These are phyloP conservation scores for Laupala kohalensis DNA, from an alignment of 1,140 invertebrate species.

Conservation along the genomic window DNA sequence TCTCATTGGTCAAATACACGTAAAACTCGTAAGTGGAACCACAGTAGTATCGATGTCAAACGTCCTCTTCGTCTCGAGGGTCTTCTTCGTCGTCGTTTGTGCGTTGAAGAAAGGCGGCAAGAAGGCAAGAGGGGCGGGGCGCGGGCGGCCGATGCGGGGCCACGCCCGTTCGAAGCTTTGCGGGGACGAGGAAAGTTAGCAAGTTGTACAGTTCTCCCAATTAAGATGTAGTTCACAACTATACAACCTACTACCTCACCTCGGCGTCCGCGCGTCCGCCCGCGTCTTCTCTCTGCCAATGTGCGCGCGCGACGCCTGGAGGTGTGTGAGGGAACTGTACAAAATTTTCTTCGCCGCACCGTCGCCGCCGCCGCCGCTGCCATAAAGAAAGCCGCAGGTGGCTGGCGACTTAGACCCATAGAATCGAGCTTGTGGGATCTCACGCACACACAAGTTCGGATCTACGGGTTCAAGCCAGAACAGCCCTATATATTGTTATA, in stretches of 20 bases:
- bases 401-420: constrained; percentile 29
- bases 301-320: too few species aligned
- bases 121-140: too few species aligned
- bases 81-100: too few species aligned
- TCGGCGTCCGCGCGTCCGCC: constrained; percentile 25
- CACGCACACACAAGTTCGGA: constrained; percentile 32
- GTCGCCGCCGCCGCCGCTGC: neutral
- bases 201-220: constrained; percentile 58
- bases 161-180: neutral
- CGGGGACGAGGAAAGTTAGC: constrained; percentile 52
- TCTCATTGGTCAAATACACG: too few species aligned
- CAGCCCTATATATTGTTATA: neutral
- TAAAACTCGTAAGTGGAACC: too few species aligned
- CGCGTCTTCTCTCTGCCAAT: neutral
- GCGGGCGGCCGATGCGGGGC: too few species aligned
- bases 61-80: too few species aligned
- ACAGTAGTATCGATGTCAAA: too few species aligned
- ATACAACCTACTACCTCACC: constrained; percentile 69
- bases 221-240: constrained; percentile 50
- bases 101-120: too few species aligned
- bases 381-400: neutral
- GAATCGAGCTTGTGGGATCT: constrained; percentile 30
- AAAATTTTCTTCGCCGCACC: too few species aligned
- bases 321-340: neutral
- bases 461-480: constrained; percentile 29